Evolutionary conservation across 2,888 invertebrate genomes (phyloP), one percentile per base, ranked within the genome.

Genomic region (Blera fallax): DNA sequence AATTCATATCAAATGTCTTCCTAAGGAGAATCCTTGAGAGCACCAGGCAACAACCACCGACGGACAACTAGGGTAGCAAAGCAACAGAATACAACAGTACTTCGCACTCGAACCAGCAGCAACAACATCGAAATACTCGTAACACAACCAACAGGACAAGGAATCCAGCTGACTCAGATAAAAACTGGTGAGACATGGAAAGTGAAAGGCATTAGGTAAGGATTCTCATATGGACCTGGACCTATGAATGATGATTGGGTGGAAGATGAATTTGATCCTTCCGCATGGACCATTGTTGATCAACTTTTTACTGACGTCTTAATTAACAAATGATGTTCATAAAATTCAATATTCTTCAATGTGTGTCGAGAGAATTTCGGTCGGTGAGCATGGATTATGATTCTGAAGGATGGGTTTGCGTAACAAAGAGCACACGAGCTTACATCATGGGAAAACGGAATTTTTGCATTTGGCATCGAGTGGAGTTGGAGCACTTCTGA

Each of bases 1-100:
- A 79, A 79, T 79, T 79, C 72, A 79, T 79, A 79, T 79, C 79
- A 79, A 79, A 79, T 65, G 72, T 79, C 79, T 72, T 79, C 72
- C 79, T 64, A 58, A 79, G 64, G 56, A 70, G 65, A 5, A 50
- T 64, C 72, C 56, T 79, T 65, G 37, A 79, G 72, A 65, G 37
- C 72, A 79, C 45, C 40, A 60, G 54, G 45, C 52, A 60, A 50
- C 58, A 67, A 37, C 58, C 37, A 78, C 16, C 48, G 10, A 24
- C 29, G 64, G 54, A 65, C 74, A 64, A 76, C 34, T 56, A 10
- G 60, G 52, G 16, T 18, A 60, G 37, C 73, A 60, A 50, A 60
- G 37, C 73, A 60, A 50, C 45, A 72, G 27, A 58, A 50, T 10
- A 73, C 29, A 27, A 10, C 21, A 45, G 50, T 67, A 54, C 43